Base-by-base conservation (phyloP, 2,113 vertebrate genomes). In the Epinephelus lanceolatus region DNA sequence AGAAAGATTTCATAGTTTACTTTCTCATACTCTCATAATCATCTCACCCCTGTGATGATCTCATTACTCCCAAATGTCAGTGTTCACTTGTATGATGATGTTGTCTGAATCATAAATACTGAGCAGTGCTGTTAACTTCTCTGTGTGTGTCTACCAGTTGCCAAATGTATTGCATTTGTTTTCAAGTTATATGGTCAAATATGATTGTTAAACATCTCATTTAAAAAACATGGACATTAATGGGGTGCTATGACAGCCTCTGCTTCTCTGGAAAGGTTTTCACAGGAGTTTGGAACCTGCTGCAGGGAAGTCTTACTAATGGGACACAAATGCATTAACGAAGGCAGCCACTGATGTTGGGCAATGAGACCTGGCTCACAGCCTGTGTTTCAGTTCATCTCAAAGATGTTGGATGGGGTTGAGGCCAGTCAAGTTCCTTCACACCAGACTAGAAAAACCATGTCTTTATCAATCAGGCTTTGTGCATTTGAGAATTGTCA, bases 11-110 rank as follows among this genome's bases (percentile, higher is more conserved):
- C 1, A 49, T 17, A 6, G 3, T 17, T 65, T 6, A 52, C 18
- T 42, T 56, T 2, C 9, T 33, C 6, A 6, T 53, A 11, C 6
- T 13, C 76, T 55, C 14, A 11, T 52, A 12, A 3, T 42, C n/a
- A 51, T 51, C 17, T 59, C 7, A 13, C 15, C 27, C 27, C 12
- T 15, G 15, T 8, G 4, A 21, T 0, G 5, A 67, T 72, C 67
- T 63, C n/a, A 84, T 57, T 49, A 7, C 21, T 52, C 45, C 67
- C 57, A 51, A 40, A 56, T 75, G 42, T 45, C 25, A n/a, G 2
- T 15, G 6, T 23, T 76, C 23, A n/a, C 17, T 8, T 23, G 8
- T 47, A 2, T n/a, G 5, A 53, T 42, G 19, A 9, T 66, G 53
- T 65, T 13, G 14, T 67, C 27, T 75, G 45, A 76, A 2, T 68